Evolutionary conservation across 2,113 vertebrate species (phyloP).

Genomic region (Ariopsis seemanni): DNA sequence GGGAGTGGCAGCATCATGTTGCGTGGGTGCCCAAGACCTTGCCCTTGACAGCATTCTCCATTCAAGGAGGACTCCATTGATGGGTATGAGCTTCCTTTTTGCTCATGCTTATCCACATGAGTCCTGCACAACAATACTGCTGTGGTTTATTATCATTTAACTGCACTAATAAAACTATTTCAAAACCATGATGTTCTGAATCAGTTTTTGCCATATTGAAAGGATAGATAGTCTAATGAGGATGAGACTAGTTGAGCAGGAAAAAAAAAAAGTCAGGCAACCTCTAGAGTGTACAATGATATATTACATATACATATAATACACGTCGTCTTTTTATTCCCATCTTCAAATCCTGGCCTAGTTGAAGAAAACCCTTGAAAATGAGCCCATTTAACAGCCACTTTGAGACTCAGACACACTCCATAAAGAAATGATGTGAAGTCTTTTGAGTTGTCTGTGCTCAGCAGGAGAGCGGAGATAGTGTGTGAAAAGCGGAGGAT

Average conservation of each 20-base stretch:
- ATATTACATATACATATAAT: neutral
- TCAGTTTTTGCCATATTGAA: neutral
- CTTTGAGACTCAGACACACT: conserved; percentile 16
- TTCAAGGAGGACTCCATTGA: neutral
- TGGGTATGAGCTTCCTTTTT: neutral
- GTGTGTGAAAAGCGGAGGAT: neutral
- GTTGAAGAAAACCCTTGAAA: neutral
- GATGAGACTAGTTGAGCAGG: neutral
- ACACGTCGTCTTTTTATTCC: neutral
- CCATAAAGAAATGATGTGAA: conserved; percentile 26
- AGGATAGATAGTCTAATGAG: neutral
- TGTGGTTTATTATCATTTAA: neutral
- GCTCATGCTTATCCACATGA: neutral
- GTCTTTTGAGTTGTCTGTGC: conserved; percentile 15
- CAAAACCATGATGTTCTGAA: neutral
- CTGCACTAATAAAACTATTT: neutral
- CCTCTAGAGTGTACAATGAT: neutral
- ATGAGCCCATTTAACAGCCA: conserved; percentile 9
- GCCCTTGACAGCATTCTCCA: neutral
- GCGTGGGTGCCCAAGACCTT: neutral
- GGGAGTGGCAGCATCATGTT: neutral
- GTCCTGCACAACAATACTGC: neutral
- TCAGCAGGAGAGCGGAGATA: conserved; percentile 9
- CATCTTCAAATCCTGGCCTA: neutral
- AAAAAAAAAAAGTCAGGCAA: neutral